Conservation (phyloP, 1,140 invertebrate genomes). For the Manduca sexta region DNA sequence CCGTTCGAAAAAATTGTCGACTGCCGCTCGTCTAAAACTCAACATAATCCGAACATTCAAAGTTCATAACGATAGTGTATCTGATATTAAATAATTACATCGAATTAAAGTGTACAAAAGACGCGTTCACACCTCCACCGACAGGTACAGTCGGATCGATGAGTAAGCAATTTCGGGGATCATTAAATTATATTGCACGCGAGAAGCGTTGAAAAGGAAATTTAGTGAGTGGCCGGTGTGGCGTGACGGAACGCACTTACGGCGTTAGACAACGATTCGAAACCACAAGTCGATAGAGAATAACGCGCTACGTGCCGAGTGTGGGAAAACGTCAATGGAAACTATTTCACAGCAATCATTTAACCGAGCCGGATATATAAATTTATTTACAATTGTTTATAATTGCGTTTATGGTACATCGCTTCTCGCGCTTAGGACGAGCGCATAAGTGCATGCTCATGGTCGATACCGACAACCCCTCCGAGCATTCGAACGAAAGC, state of each 20-base stretch:
- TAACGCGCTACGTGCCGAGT: slow-evolving; percentile 23
- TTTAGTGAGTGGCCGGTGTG: slow-evolving; percentile 19
- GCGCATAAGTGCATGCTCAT: slow-evolving; percentile 17
- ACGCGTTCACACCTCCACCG: slow-evolving; percentile 30
- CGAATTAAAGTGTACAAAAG: slow-evolving; percentile 21
- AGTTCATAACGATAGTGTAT: too few relatives aligned
- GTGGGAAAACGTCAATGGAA: slow-evolving; percentile 30
- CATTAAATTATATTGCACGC: slow-evolving; percentile 27
- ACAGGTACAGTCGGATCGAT: slow-evolving; percentile 22
- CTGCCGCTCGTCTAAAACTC: slow-evolving; percentile 28
- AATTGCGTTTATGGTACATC: neutral
- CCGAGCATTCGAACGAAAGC: slow-evolving; percentile 39
- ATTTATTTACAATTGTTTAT: slow-evolving; percentile 18
- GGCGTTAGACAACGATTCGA: slow-evolving; percentile 18
- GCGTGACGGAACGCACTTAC: slow-evolving; percentile 36
- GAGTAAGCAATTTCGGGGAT: slow-evolving; percentile 27
- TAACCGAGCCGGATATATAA: slow-evolving; percentile 13
- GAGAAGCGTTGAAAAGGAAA: slow-evolving; percentile 26
- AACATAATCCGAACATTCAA: too few relatives aligned
- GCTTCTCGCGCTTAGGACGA: too few relatives aligned
- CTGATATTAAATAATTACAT: slow-evolving; percentile 12
- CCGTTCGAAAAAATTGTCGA: slow-evolving; percentile 39
- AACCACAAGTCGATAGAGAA: slow-evolving; percentile 29
- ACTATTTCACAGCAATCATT: slow-evolving; percentile 17
- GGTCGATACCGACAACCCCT: slow-evolving; percentile 20